Base-by-base conservation (phyloP, 2,113 vertebrate genomes). In the Brachypteracias leptosomus region DNA sequence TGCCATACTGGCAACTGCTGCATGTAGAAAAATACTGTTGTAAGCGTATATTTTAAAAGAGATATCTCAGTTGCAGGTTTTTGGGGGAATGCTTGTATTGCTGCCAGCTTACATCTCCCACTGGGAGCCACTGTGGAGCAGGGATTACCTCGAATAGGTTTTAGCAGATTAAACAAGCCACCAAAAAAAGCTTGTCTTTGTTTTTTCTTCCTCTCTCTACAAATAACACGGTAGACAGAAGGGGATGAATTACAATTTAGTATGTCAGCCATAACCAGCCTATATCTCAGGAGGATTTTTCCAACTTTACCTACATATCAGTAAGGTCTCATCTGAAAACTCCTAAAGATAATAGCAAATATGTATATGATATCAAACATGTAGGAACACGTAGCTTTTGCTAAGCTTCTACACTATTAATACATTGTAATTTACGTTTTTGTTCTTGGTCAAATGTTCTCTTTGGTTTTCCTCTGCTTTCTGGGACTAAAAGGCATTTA, bases 61-160 rank as follows among this genome's bases (percentile, higher is more conserved):
- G 35, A 85, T 85, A 49, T 87, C 31, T 95, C 33, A 24, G 33
- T 57, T 92, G 33, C 38, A 78, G 42, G 16, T 65, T 96, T 96
- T 92, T n/a, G 3, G 70, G 76, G 44, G 35, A 92, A 92, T 81
- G 83, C 84, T 80, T 94, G 52, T 92, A 75, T 61, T 90, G 66
- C 89, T 95, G 70, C 84, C 91, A 95, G 58, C 1, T 94, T 96
- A 92, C 57, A 70, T 96, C 21, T 95, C 89, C 91, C 93, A 79
- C 57, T 92, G 88, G 67, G 80, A 97, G 89, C 57, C 68, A 85
- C 63, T 91, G 67, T 80, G 49, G 77, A 95, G 71, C 89, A 93
- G 51, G 90, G 92, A 89, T 96, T 94, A 96, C 74, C 47, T 93
- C 52, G 9, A 91, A 89, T 55, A 89, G 68, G 63, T 85, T 93